A percentile compares a stretch with the other conserved stretches of the same genome.
Evolutionary conservation across 2,888 invertebrate genomes (phyloP).

Genomic region (Liopterus haemorrhoidalis): DNA sequence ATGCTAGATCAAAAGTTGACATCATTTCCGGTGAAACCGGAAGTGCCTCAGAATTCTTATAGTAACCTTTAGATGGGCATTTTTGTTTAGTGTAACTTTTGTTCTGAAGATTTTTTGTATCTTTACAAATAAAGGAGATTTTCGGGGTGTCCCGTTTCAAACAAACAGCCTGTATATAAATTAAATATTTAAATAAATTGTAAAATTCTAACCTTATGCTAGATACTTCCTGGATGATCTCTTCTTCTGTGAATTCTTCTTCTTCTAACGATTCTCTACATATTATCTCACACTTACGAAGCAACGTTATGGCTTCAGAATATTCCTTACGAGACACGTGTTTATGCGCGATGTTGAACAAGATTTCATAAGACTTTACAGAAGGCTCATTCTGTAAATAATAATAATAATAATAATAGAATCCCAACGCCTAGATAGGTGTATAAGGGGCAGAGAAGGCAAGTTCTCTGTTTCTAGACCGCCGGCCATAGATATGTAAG

Average conservation of each 20-base stretch:
- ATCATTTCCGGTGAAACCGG: too few species aligned
- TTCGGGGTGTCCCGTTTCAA: not conserved
- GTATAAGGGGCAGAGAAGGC: too few species aligned
- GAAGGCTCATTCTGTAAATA: slow-evolving; percentile 8
- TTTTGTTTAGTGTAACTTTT: too few species aligned
- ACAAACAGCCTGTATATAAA: too few species aligned
- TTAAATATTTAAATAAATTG: slow-evolving; percentile 7
- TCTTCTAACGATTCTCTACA: slow-evolving; percentile 82
- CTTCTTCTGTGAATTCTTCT: slow-evolving; percentile 86
- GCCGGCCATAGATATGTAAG: too few species aligned
- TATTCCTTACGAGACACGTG: slow-evolving; percentile 66
- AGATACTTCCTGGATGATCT: slow-evolving; percentile 88
- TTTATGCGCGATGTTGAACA: slow-evolving; percentile 85
- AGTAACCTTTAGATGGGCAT: too few species aligned
- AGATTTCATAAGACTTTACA: slow-evolving; percentile 80
- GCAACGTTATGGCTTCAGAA: slow-evolving; percentile 71
- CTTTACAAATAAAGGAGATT: too few species aligned
- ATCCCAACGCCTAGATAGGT: too few species aligned
- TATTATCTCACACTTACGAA: slow-evolving; percentile 76
- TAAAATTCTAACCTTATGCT: slow-evolving; percentile 62
- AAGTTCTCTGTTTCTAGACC: too few species aligned
- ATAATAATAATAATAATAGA: not conserved
- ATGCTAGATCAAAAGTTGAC: too few species aligned
- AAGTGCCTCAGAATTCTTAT: too few species aligned
- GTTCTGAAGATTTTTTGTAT: too few species aligned